Conservation (phyloP, 2,888 invertebrate genomes). For the Ptilodon capucinus region DNA sequence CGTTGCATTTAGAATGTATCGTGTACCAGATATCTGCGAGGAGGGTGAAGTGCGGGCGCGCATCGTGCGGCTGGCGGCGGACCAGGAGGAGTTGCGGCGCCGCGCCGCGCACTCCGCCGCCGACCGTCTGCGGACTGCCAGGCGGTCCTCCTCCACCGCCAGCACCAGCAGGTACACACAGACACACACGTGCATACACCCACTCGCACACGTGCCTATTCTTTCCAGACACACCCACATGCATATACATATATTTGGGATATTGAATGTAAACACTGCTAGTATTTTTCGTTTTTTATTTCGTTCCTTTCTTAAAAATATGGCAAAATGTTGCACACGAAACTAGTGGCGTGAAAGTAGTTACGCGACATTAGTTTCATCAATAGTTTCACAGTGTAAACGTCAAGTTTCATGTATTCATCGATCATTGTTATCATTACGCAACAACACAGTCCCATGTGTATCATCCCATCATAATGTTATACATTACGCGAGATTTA, state of each 20-base stretch:
- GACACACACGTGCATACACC: neutral
- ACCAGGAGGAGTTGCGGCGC: conserved; percentile 89
- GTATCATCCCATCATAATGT: too few species aligned
- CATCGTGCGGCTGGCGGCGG: conserved; percentile 93
- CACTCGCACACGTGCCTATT: neutral
- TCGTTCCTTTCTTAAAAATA: too few species aligned
- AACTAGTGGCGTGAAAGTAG: too few species aligned
- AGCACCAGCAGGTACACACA: conserved; percentile 64
- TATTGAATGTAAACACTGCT: too few species aligned
- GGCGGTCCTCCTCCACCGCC: conserved; percentile 80
- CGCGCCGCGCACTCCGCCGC: conserved; percentile 75
- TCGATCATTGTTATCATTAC: too few species aligned
- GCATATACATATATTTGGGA: neutral
- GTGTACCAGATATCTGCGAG: conserved; percentile 94
- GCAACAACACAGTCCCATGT: too few species aligned
- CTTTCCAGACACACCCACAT: neutral
- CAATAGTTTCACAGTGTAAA: too few species aligned
- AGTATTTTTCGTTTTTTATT: too few species aligned
- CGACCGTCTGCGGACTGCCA: conserved; percentile 71
- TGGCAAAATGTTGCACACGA: too few species aligned
- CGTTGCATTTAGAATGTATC: neutral
- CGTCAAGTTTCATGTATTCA: too few species aligned
- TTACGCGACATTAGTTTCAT: too few species aligned
- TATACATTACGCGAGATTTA: too few species aligned
- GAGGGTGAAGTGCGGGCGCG: conserved; percentile 96